Percentiles rank a stretch among this genome's conserved stretches.
These are phyloP conservation scores for Mugil cephalus DNA, from an alignment of 2,113 vertebrate species.

Conservation along the genomic window DNA sequence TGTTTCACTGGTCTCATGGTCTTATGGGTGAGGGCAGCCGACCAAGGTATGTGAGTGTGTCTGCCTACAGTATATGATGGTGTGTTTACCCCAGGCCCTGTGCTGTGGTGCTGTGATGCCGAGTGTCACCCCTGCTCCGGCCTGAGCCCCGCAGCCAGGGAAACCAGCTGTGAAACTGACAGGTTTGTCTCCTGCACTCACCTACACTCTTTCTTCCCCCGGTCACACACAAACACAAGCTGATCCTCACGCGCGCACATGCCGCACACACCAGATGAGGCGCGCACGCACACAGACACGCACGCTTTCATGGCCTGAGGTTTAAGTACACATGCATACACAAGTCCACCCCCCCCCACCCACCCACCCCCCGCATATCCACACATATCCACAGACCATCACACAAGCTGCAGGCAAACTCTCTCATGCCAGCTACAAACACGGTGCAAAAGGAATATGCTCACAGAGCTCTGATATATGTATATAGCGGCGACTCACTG, in stretches of 20 bases:
- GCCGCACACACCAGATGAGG: constrained; percentile 27
- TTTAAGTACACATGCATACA: constrained; percentile 77
- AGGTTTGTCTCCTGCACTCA: constrained; percentile 81
- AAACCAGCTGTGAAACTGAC: constrained; percentile 84
- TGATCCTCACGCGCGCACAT: constrained; percentile 29
- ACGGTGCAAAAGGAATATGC: constrained; percentile 69
- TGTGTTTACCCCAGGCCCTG: constrained; percentile 76
- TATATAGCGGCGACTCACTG: constrained; percentile 35
- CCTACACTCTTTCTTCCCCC: constrained; percentile 70
- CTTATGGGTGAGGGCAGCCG: constrained; percentile 69
- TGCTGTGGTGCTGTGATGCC: constrained; percentile 76
- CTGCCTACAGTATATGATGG: constrained; percentile 63
- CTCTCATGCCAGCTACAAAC: constrained; percentile 77
- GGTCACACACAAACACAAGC: constrained; percentile 31
- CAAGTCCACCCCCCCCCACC: constrained; percentile 14
- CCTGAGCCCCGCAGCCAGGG: constrained; percentile 80
- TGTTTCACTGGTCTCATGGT: constrained; percentile 77
- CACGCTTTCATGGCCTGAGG: constrained; percentile 73
- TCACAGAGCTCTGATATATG: constrained; percentile 50
- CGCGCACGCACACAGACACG: constrained; percentile 28
- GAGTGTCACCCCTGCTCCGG: constrained; percentile 79
- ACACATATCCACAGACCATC: constrained; percentile 76
- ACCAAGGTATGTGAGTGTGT: constrained; percentile 54
- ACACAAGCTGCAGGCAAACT: constrained; percentile 78
- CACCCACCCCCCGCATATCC: constrained; percentile 34